Conservation (phyloP, 2,797 vertebrate species). For the Galago senegalensis region DNA sequence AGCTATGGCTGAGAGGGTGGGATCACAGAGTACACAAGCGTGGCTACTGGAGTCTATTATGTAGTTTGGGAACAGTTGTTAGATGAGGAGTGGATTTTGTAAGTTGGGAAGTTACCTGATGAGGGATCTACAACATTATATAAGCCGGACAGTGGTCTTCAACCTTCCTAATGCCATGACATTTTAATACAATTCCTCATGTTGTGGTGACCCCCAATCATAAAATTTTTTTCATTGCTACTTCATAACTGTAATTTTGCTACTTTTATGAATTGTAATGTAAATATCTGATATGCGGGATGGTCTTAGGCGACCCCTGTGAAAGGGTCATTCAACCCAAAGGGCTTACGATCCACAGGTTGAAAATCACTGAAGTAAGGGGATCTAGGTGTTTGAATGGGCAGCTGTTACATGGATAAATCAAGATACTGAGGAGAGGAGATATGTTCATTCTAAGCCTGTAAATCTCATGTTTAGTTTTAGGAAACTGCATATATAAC, state of each 20-base stretch:
- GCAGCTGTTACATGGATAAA: background rate
- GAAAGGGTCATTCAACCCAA: too few species aligned
- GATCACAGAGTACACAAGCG: background rate
- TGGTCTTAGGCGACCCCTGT: too few species aligned
- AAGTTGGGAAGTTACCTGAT: background rate
- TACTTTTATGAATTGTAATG: too few species aligned
- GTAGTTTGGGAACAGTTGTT: background rate
- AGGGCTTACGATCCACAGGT: too few species aligned
- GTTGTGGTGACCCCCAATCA: too few species aligned
- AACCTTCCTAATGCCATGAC: too few species aligned
- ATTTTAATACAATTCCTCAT: too few species aligned
- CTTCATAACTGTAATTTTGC: too few species aligned
- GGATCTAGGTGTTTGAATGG: background rate
- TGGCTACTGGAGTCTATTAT: background rate
- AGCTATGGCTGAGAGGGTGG: background rate
- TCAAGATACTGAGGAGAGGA: background rate
- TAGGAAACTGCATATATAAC: background rate
- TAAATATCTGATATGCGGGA: too few species aligned
- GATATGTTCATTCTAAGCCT: background rate
- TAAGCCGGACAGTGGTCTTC: background rate
- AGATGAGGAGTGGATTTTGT: background rate
- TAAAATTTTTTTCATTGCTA: too few species aligned
- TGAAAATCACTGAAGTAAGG: background rate
- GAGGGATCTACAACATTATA: background rate
- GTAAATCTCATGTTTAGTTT: background rate